Base-by-base conservation (phyloP, 2,113 vertebrate species). In the Micronycteris hirsuta region DNA sequence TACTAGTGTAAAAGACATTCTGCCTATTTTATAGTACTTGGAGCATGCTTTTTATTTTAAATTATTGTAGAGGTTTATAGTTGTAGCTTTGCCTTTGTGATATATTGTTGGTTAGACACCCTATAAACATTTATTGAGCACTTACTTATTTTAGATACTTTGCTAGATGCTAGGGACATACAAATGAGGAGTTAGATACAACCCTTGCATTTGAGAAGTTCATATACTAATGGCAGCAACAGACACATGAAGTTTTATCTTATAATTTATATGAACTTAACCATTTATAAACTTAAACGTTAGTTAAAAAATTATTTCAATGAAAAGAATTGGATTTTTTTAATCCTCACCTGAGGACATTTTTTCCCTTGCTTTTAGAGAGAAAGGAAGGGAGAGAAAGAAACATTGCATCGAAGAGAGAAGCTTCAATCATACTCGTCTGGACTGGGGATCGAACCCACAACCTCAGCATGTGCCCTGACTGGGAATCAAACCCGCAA, bases 91-190 rank as follows among this genome's bases (percentile, higher is more conserved):
- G 82, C 68, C 19, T 93, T 94, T 96, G 89, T 94, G 82, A 96
- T 93, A 83, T 86, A 96, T 52, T 90, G 45, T 78, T 88, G 86
- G 61, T 38, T 52, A 73, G 67, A 77, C 28, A 89, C 63, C 70
- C 89, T 86, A 93, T 94, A 96, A 96, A 96, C 93, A 95, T 95
- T 94, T 96, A 97, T 93, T 91, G 93, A 88, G 85, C 20, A 49
- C 22, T 95, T 86, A 87, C 80, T 97, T 93, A 93, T 96, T 80
- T 88, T 67, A 95, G 82, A 95, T 49, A 82, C 33, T 95, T 89
- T 76, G 81, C 52, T 96, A 73, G 85, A 58, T 85, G 36, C 49
- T 80, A 61, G 31, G 45, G 26, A 93, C 74, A 87, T 56, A 76
- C 65, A 91, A 93, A 95, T 65, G 65, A 95, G 87, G 14, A 52